Percentiles rank a stretch among this genome's conserved stretches.
phyloP scores from a whole-genome alignment of 2,113 vertebrate genomes.

The Isurus oxyrinchus region DNA sequence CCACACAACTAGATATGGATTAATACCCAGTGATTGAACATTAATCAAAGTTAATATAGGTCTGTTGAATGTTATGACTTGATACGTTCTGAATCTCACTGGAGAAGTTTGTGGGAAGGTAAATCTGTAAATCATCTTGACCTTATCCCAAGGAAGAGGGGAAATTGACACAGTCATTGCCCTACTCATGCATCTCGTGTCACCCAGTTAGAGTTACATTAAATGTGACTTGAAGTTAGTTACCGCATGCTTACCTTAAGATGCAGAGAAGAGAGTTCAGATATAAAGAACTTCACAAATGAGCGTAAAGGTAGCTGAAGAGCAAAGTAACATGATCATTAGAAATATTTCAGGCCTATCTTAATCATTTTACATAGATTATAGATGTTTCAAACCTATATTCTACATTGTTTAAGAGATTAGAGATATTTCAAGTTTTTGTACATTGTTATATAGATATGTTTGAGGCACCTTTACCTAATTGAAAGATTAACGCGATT shows the following conservation, averaged over 20 bases:
- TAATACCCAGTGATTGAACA: not conserved
- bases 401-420: not conserved
- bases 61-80: not conserved
- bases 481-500: not conserved
- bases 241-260: not conserved
- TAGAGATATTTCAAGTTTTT: not conserved
- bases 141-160: not conserved
- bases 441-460: not conserved
- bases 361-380: not conserved
- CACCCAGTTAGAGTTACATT: not conserved
- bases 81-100: not conserved
- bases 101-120: not conserved
- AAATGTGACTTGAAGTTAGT: not conserved
- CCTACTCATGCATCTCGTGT: not conserved
- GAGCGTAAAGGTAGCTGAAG: not conserved
- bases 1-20: not conserved
- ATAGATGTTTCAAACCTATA: not conserved
- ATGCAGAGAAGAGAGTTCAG: not conserved
- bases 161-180: not conserved
- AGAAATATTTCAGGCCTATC: not conserved
- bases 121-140: conserved; percentile 7
- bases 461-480: not conserved
- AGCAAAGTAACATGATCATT: not conserved
- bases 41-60: not conserved
- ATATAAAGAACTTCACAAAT: not conserved